Base-by-base conservation (phyloP, 2,113 vertebrate species). In the Solenodon paradoxus region DNA sequence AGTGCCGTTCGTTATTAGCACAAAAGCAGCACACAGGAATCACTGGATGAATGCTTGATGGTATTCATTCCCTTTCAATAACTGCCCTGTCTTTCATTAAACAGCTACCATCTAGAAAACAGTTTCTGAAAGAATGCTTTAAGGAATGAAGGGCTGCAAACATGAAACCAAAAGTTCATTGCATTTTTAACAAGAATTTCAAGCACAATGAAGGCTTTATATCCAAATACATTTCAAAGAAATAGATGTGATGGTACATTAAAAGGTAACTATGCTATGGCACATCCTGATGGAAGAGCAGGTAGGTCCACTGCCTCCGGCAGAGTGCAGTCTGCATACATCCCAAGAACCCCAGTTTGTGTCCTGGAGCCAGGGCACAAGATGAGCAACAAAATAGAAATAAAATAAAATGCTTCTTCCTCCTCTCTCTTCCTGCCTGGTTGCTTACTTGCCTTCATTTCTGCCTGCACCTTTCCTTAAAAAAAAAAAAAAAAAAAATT, bases 201-300 rank as follows among this genome's bases (percentile, higher is more conserved):
- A 5, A 97, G 84, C 79, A 92, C 92, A 93, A 88, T 93, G 92
- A 97, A 97, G 47, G 96, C 93, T 96, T 97, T 96, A 95, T 74
- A 89, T 45, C 66, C 86, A 94, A 95, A 94, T 81, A 95, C 68
- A 94, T 94, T 95, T 91, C 10, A 49, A 83, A 79, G 83, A 94
- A 93, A 74, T 69, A 74, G 72, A 78, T 53, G 64, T 80, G 66
- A 86, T 93, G 53, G 88, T 85, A 68, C 75, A 64, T 64, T 88
- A 94, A 95, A 96, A 83, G 66, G 19, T 79, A 75, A 94, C 82
- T 63, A 13, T 42, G 77, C 19, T 45, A 66, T n/a, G n/a, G n/a
- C n/a, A n/a, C n/a, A n/a, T n/a, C n/a, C n/a, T n/a, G n/a, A n/a
- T n/a, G n/a, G n/a, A n/a, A n/a, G n/a, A n/a, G n/a, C n/a, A n/a